A percentile compares a stretch with the other conserved stretches of the same genome.
Evolutionary conservation across 64 coral and sea anemone species (phyloP).

Genomic region (Trachythela sp.): DNA sequence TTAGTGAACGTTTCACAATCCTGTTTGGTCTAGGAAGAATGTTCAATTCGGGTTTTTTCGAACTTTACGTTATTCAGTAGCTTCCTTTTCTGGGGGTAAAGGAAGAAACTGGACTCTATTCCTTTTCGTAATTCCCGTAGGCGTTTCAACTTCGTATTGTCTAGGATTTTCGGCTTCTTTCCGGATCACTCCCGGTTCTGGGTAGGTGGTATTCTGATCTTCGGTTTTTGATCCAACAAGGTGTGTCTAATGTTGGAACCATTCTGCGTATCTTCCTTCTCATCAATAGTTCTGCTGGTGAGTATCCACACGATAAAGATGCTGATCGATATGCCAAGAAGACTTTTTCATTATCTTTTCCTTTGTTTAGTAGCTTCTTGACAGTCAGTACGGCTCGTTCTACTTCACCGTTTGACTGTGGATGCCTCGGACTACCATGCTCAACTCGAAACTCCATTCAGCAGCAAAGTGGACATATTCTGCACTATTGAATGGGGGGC

Average conservation of each 20-base stretch:
- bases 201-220: background rate
- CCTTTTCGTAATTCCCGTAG: background rate
- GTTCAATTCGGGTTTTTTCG: background rate
- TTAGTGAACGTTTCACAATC: background rate
- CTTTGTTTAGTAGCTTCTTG: constrained; percentile 35
- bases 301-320: constrained; percentile 18
- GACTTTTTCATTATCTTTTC: background rate
- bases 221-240: constrained; percentile 2
- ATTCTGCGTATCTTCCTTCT: constrained; percentile 12
- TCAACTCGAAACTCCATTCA: constrained; percentile 27
- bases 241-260: background rate
- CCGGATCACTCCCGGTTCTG: background rate
- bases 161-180: background rate
- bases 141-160: background rate
- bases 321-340: constrained; percentile 25
- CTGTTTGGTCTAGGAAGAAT: background rate
- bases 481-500: constrained; percentile 6
- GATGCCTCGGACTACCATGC: constrained; percentile 22
- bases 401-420: constrained; percentile 35
- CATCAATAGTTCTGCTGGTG: constrained; percentile 26
- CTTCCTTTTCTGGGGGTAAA: background rate
- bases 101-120: background rate
- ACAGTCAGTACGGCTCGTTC: constrained; percentile 25
- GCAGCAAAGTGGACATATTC: background rate
- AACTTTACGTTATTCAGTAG: background rate